phyloP scores from a whole-genome alignment of 2,113 vertebrate species.

The Scomber scombrus region DNA sequence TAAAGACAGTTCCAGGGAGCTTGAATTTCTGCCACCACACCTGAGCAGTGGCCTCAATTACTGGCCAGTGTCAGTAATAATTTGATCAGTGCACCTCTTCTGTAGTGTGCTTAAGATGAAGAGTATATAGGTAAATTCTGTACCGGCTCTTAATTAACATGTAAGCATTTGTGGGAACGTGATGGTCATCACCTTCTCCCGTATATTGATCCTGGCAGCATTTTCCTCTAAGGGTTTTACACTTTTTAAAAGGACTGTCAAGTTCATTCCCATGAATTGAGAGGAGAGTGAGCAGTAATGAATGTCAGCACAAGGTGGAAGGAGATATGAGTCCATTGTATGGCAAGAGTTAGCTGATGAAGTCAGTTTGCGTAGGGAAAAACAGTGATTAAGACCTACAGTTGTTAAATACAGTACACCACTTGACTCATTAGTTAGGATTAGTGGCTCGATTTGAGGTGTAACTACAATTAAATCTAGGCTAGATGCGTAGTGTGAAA shows the following conservation, averaged over 20 bases:
- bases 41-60: background rate
- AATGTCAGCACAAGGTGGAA: background rate
- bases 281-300: slow-evolving; percentile 7
- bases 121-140: background rate
- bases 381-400: no score
- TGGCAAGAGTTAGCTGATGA: background rate
- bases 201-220: background rate
- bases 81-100: background rate
- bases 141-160: background rate
- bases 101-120: background rate
- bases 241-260: background rate
- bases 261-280: background rate
- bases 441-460: no score
- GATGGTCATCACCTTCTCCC: background rate
- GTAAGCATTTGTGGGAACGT: background rate
- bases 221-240: background rate
- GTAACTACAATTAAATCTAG: no score
- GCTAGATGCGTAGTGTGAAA: background rate
- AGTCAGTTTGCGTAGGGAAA: background rate
- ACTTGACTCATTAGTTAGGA: no score
- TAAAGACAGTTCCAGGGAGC: background rate
- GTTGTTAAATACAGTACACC: no score
- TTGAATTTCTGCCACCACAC: background rate
- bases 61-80: background rate
- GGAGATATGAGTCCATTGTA: slow-evolving; percentile 2